Evolutionary conservation across 2,113 vertebrate genomes (phyloP).

Genomic region (Tyrannus savana): DNA sequence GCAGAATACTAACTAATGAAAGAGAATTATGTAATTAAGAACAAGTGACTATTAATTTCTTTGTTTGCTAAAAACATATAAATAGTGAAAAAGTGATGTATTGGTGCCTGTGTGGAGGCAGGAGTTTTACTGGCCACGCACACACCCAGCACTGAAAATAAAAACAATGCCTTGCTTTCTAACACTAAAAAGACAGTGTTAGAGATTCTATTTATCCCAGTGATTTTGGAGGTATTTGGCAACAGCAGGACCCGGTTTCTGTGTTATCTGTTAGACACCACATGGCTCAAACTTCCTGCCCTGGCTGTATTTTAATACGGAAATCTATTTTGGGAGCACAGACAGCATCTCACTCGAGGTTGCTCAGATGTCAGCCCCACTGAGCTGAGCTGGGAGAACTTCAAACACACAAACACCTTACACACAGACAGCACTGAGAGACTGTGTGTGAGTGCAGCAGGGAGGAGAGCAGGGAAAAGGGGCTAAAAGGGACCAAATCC

Average conservation of each 20-base stretch:
- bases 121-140: background rate
- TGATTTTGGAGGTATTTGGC: background rate
- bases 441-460: background rate
- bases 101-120: background rate
- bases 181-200: background rate
- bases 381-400: background rate
- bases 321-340: background rate
- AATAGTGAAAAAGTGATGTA: background rate
- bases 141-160: background rate
- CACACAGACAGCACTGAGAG: background rate
- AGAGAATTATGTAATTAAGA: background rate
- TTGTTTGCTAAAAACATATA: background rate
- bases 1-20: background rate
- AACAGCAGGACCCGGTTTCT: background rate
- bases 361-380: background rate
- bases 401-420: background rate
- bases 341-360: background rate
- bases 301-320: background rate
- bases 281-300: background rate
- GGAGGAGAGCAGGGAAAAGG: background rate
- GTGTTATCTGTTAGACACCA: background rate
- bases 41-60: background rate
- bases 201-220: background rate
- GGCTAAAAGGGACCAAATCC: accelerated
- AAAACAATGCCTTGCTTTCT: background rate